Conservation (phyloP, 1,140 invertebrate species). For the Eciton burchellii region DNA sequence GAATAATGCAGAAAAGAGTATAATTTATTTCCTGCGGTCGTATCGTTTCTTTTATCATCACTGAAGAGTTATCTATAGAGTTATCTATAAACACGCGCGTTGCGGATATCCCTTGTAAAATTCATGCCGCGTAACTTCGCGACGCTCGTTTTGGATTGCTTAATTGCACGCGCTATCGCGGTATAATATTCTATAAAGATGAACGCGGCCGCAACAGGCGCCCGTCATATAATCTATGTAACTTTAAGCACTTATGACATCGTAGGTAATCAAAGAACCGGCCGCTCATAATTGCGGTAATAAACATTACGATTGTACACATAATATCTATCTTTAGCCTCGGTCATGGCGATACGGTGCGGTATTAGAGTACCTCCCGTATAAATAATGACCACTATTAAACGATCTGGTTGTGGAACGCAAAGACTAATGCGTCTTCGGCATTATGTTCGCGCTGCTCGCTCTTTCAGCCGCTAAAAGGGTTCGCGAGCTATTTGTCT, state of each 20-base stretch:
- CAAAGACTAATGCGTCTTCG: conserved; percentile 72
- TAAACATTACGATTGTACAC: conserved; percentile 62
- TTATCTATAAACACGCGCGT: background rate
- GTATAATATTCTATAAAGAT: conserved; percentile 24
- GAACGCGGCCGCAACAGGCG: conserved; percentile 31
- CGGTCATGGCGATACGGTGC: conserved; percentile 67
- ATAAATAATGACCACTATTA: conserved; percentile 75
- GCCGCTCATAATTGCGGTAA: conserved; percentile 54
- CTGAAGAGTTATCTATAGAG: no score
- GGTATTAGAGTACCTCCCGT: conserved; percentile 64
- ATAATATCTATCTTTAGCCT: conserved; percentile 61
- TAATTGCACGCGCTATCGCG: conserved; percentile 1
- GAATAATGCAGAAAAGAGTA: no score
- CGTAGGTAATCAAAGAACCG: conserved; percentile 51
- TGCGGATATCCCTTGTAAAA: background rate
- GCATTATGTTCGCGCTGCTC: conserved; percentile 62
- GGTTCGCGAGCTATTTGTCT: conserved; percentile 71
- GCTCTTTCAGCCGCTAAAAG: conserved; percentile 68
- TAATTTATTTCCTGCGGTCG: no score
- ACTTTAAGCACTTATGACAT: conserved; percentile 57
- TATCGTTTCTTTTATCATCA: no score
- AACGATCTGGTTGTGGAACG: conserved; percentile 73
- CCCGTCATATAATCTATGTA: conserved; percentile 51
- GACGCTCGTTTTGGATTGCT: conserved; percentile 1
- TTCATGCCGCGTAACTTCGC: background rate